phyloP scores from a whole-genome alignment of 2,797 vertebrate genomes.

The Hydrocynus forskahlii region DNA sequence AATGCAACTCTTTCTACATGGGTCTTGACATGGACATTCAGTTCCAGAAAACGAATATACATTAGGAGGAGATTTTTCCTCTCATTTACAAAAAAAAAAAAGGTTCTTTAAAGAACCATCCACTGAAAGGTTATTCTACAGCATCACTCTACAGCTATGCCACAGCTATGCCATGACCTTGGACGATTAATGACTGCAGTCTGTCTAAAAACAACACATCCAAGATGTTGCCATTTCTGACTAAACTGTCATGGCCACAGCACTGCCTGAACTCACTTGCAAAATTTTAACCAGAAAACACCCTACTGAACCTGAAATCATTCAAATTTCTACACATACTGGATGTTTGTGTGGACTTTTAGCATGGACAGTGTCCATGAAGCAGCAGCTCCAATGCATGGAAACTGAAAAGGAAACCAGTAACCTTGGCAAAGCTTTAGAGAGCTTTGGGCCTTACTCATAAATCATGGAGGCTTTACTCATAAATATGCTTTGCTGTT shows the following conservation, averaged over 20 bases:
- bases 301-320: background rate
- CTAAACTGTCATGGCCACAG: background rate
- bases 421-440: too few relatives aligned
- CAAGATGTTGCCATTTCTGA: background rate
- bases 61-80: background rate
- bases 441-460: too few relatives aligned
- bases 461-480: too few relatives aligned
- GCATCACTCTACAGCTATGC: background rate
- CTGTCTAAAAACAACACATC: background rate
- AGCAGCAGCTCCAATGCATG: background rate
- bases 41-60: background rate
- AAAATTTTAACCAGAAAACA: background rate
- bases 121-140: background rate
- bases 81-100: background rate
- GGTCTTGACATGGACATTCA: background rate
- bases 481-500: too few relatives aligned
- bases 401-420: too few relatives aligned
- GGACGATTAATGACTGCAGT: background rate
- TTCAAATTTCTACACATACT: background rate
- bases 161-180: background rate
- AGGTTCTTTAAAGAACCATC: background rate
- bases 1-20: slow-evolving; percentile 12
- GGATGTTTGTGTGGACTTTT: background rate
- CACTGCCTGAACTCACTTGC: background rate
- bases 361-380: background rate